Evolutionary conservation across 2,888 invertebrate species (phyloP).

Genomic region (Plagodis dolabraria): DNA sequence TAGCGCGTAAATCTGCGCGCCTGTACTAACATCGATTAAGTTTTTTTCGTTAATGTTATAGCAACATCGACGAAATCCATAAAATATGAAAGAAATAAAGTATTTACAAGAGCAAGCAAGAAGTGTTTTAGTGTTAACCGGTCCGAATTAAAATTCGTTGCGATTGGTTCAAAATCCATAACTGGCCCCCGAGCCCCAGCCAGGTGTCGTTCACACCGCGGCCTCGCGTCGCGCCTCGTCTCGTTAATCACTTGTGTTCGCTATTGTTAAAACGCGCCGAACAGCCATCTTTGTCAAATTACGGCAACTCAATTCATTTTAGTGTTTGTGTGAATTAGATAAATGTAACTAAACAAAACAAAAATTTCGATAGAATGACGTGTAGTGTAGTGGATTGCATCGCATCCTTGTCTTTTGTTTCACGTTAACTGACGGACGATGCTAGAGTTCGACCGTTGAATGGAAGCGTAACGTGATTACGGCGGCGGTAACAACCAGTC

Average conservation of each 20-base stretch:
- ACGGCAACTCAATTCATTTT: slow-evolving; percentile 72
- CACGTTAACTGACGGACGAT: slow-evolving; percentile 62
- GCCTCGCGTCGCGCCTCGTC: slow-evolving; percentile 85
- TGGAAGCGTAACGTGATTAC: slow-evolving; percentile 74
- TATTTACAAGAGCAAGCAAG: slow-evolving; percentile 37
- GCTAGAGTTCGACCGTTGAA: slow-evolving; percentile 66
- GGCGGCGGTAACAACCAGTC: slow-evolving; percentile 76
- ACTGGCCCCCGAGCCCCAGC: slow-evolving; percentile 79
- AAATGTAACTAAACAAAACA: slow-evolving; percentile 70
- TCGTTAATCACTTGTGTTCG: slow-evolving; percentile 84
- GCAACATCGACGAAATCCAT: no score
- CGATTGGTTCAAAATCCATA: slow-evolving; percentile 85
- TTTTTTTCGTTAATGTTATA: no score
- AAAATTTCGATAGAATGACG: slow-evolving; percentile 67
- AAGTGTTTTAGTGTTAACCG: slow-evolving; percentile 68
- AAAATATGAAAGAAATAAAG: no score
- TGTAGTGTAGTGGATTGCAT: slow-evolving; percentile 65
- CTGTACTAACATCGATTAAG: no score
- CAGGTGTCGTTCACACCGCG: slow-evolving; percentile 86
- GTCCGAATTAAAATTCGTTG: slow-evolving; percentile 80
- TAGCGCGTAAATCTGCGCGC: no score
- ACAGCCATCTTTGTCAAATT: slow-evolving; percentile 85
- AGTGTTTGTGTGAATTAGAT: slow-evolving; percentile 42
- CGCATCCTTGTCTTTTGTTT: slow-evolving; percentile 83
- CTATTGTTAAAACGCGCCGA: slow-evolving; percentile 82